Base-by-base conservation (phyloP, 1,140 invertebrate genomes). In the Drosophila littoralis region DNA sequence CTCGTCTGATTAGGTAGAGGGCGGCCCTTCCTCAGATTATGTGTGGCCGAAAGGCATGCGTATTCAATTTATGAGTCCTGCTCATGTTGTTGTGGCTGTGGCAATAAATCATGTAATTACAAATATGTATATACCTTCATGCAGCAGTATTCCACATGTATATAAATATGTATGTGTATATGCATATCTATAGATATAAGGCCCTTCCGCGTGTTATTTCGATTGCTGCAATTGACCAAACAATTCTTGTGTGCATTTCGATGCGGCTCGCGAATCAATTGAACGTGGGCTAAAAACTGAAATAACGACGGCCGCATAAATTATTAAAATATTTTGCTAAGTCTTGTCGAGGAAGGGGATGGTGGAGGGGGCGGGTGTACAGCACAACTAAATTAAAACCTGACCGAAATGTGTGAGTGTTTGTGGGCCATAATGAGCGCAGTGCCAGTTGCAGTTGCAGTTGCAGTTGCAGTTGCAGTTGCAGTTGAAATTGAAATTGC, bases 51-150 rank as follows among this genome's bases (percentile, higher is more conserved):
- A 9, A 10, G 57, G 65, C 36, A 52, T n/a, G n/a, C 17, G 2
- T 22, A 55, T 55, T 75, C 66, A 43, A 69, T 75, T 75, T 63
- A 69, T 63, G 58, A 42, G 42, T 36, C 13, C 38, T 5, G 28
- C 17, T 28, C 28, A n/a, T 28, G 17, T 36, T 43, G 42, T 57
- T 61, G 54, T 60, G 58, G 51, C 22, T 63, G 13, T 55, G 36
- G 63, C 28, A 55, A 75, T 75, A 75, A 75, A 71, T 75, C 67
- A 64, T 50, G 59, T 75, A 75, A 75, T 75, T 64, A 75, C 59
- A 63, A 38, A 10, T n/a, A 32, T 51, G 36, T 33, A 17, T n/a
- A 10, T 48, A 36, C 61, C 45, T 48, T 35, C 28, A n/a, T 22
- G 22, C 22, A 22, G 22, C 22, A 3, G 22, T 0, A 22, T 0